phyloP scores from a whole-genome alignment of 2,888 invertebrate species.

The Ptychoptera contaminata region DNA sequence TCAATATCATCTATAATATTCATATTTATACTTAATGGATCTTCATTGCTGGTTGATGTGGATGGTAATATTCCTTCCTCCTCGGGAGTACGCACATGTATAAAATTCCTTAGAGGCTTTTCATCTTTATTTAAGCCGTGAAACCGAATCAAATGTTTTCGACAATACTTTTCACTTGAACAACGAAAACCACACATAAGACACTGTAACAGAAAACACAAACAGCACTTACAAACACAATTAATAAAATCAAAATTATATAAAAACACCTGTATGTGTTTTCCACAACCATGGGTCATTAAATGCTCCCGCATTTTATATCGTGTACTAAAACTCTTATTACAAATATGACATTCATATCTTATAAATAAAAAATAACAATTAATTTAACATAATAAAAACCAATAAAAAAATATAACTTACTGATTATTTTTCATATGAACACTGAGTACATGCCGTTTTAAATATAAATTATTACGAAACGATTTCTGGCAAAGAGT shows the following conservation, averaged over 20 bases:
- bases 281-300: neutral
- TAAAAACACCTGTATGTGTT: neutral
- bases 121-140: neutral
- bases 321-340: neutral
- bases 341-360: neutral
- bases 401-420: neutral
- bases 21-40: neutral
- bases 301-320: neutral
- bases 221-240: no score
- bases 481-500: slow-evolving; percentile 33
- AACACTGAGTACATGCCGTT: neutral
- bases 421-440: neutral
- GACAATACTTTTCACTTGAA: neutral
- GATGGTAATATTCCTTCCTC: neutral
- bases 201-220: neutral
- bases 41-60: neutral
- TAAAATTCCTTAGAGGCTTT: neutral
- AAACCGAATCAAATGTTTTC: neutral
- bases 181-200: neutral
- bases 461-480: neutral
- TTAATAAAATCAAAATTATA: no score
- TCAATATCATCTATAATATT: neutral
- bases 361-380: neutral
- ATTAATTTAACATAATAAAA: neutral
- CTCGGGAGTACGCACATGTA: neutral